Base-by-base conservation (phyloP, 2,888 invertebrate genomes). In the Neoaliturus tenellus region DNA sequence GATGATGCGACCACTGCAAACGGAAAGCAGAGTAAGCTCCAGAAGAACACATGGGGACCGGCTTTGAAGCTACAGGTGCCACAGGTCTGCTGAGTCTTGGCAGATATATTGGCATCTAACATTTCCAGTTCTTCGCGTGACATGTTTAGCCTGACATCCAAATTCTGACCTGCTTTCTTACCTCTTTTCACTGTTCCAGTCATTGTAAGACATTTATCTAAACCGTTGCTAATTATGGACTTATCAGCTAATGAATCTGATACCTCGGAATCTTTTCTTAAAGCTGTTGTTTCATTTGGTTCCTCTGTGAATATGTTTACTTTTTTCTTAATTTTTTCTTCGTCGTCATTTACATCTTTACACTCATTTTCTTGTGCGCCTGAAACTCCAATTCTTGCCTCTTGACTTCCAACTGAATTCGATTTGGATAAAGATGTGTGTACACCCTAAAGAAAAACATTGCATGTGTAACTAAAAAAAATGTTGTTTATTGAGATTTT, bases 161-260 rank as follows among this genome's bases (percentile, higher is more conserved):
- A 93, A 89, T 93, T 94, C 88, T 95, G 94, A 0, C 95, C 95
- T 87, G 94, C 94, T 89, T 95, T 94, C 87, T 94, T 93, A 0
- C 95, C 94, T 75, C 95, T 91, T 88, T 94, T 95, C 12, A 95
- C 94, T 10, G 95, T 95, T 6, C 95, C 95, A 0, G 94, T 94
- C 93, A 94, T 93, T 1, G 95, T 95, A 69, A 95, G 91, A 88
- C 94, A 94, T 28, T 92, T 92, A 86, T 94, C 93, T 55, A 55
- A 33, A 0, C 91, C 91, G 82, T 92, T 92, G 41, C 92, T 91
- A n/a, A 93, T 89, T 80, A 90, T 90, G 75, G 93, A 93, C 85
- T 92, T 91, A 86, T 93, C 93, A 69, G 93, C 86, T 39, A 87
- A 91, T 0, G 93, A 92, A 85, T 91, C 90, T 41, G 92, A 92